A percentile compares a stretch with the other conserved stretches of the same genome.
phyloP scores from a whole-genome alignment of 2,888 invertebrate species.

The Tanypteryx hageni region DNA sequence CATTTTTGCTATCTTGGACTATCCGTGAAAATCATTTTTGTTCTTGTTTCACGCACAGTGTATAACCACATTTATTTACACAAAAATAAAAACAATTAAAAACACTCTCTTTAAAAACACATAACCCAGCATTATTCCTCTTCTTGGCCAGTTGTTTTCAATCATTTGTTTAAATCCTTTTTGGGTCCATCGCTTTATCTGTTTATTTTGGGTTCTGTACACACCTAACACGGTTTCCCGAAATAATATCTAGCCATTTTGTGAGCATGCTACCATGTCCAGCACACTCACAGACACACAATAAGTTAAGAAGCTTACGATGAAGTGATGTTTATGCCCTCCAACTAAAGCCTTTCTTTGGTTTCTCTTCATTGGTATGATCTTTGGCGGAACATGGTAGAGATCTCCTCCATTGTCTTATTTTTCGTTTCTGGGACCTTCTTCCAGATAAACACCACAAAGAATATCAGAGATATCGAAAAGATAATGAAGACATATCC shows the following conservation, averaged over 20 bases:
- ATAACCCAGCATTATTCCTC: neutral
- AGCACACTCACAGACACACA: conserved; percentile 40
- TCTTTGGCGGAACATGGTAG: conserved; percentile 86
- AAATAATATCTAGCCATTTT: conserved; percentile 30
- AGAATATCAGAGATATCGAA: conserved; percentile 83
- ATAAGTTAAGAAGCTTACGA: conserved; percentile 53
- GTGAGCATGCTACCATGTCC: conserved; percentile 33
- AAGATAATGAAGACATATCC: conserved; percentile 89
- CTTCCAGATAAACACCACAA: conserved; percentile 87
- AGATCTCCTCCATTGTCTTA: conserved; percentile 90
- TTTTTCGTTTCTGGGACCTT: conserved; percentile 95
- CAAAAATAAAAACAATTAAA: conserved; percentile 34
- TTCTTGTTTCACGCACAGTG: neutral
- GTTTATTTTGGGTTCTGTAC: conserved; percentile 21
- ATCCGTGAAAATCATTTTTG: neutral
- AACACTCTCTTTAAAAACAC: conserved; percentile 44
- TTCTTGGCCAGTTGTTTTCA: neutral
- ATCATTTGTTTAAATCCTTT: neutral
- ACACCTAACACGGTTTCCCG: conserved; percentile 3
- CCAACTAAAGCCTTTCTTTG: neutral
- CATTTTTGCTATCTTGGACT: neutral
- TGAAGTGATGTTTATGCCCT: conserved; percentile 23
- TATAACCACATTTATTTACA: conserved; percentile 56
- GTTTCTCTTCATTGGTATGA: conserved; percentile 76
- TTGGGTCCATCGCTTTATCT: neutral